These are phyloP conservation scores for Crepidodera aurea DNA, from an alignment of 2,888 invertebrate genomes.

Conservation along the genomic window DNA sequence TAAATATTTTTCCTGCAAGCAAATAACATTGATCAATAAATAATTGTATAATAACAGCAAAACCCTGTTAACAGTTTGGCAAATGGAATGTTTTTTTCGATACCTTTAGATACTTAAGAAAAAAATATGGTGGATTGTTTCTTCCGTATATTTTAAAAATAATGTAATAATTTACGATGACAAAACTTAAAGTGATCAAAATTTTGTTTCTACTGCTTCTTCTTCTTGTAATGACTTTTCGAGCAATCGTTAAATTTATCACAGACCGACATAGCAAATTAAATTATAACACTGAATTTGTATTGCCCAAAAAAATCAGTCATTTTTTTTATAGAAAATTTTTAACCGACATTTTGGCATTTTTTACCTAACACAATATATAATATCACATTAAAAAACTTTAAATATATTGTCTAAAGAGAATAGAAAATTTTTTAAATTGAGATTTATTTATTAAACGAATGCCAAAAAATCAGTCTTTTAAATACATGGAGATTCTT, in stretches of 20 bases:
- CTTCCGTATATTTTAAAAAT: too few relatives aligned
- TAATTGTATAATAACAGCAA: too few relatives aligned
- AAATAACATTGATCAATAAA: too few relatives aligned
- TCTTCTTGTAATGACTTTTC: conserved; percentile 53
- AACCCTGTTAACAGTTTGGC: too few relatives aligned
- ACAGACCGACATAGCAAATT: conserved; percentile 63
- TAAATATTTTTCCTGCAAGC: too few relatives aligned
- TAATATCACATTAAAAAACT: too few relatives aligned
- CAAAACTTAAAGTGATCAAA: conserved; percentile 7
- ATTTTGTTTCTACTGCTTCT: conserved; percentile 34
- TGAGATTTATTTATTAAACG: neutral
- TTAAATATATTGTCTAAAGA: too few relatives aligned
- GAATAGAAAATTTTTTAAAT: too few relatives aligned
- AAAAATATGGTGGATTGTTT: too few relatives aligned
- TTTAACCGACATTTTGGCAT: neutral
- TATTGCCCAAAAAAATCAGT: conserved; percentile 30
- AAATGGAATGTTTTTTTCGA: too few relatives aligned
- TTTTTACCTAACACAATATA: neutral
- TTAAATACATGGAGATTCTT: neutral
- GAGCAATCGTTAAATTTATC: conserved; percentile 60
- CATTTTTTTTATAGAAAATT: conserved; percentile 7
- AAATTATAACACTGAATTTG: conserved; percentile 49
- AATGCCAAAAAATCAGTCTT: neutral
- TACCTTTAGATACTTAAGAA: too few relatives aligned
- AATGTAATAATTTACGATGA: neutral